Conservation (phyloP, 2,113 vertebrate genomes). For the Heterochromis multidens region DNA sequence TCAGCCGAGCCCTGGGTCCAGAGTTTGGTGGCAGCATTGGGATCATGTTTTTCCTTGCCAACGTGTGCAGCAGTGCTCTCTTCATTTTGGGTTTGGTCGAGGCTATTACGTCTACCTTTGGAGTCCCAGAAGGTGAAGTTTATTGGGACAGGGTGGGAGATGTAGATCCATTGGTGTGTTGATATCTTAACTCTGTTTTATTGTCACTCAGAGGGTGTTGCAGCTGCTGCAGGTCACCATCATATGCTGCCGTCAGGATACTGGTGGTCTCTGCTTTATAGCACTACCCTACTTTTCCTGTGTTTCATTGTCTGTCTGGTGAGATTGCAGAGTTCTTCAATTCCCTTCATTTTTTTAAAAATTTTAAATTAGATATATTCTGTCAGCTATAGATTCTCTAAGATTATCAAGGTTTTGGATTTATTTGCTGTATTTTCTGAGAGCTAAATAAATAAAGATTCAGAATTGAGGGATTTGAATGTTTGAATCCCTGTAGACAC, state of each 20-base stretch:
- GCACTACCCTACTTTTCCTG: slow-evolving; percentile 77
- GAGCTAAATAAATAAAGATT: background rate
- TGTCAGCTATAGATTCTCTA: background rate
- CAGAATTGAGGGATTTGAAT: background rate
- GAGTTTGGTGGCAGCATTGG: slow-evolving; percentile 89
- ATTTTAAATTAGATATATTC: background rate
- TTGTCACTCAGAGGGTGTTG: slow-evolving; percentile 17
- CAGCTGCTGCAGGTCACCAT: background rate
- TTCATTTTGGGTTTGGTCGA: slow-evolving; percentile 86
- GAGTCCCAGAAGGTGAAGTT: slow-evolving; percentile 71
- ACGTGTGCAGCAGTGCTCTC: slow-evolving; percentile 84
- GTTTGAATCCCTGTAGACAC: background rate
- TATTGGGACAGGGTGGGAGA: background rate
- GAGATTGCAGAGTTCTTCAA: background rate
- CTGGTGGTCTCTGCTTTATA: slow-evolving; percentile 85
- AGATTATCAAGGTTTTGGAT: background rate
- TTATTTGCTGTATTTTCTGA: background rate
- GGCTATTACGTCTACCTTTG: slow-evolving; percentile 79
- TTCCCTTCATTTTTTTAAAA: background rate
- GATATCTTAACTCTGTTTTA: background rate
- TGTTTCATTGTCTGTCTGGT: slow-evolving; percentile 86
- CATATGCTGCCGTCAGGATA: slow-evolving; percentile 80
- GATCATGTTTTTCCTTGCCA: slow-evolving; percentile 89
- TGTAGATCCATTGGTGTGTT: background rate
- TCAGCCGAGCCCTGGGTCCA: slow-evolving; percentile 86